Base-by-base conservation (phyloP, 2,797 vertebrate species). In the Lagocephalus sceleratus region DNA sequence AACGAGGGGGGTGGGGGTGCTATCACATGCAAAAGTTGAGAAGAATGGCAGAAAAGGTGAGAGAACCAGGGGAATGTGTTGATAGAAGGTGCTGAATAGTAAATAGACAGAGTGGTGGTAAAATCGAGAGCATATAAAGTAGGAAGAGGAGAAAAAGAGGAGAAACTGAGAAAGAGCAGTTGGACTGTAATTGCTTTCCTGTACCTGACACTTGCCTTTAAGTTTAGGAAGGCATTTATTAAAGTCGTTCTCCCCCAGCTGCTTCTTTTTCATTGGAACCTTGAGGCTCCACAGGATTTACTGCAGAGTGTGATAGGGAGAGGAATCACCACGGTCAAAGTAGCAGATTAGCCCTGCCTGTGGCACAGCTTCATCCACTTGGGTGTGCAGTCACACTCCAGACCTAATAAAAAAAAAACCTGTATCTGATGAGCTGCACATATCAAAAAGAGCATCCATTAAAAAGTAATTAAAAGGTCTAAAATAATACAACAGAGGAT, bases 191-290 rank as follows among this genome's bases (percentile, higher is more conserved):
- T 90, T 88, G 81, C 83, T 83, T 73, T 84, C 66, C 63, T 79
- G 73, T 81, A 80, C 71, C 79, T 84, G 81, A 83, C 84, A 82
- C 79, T 74, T 77, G 71, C 51, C 63, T 73, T 87, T 79, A 83
- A 83, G 76, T 84, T 86, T 85, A 75, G 68, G 71, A 81, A 68
- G 43, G 63, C 76, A 85, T 85, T 88, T 89, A 87, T 90, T 89
- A 87, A 90, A 87, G 76, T 51, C 56, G 65, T 69, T 68, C 60
- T 76, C 72, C 80, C 76, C 63, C 19, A 19, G 57, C 76, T 78
- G 73, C 61, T 62, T 60, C 67, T 73, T 59, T 72, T 82, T 82
- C 78, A 78, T 64, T 66, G 68, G 63, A 62, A 79, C 80, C 84
- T 77, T 43, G 74, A 83, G 86, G 81, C 68, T 59, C 51, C 2